These are phyloP conservation scores for Pelagia noctiluca DNA, from an alignment of 30 jellyfish, hydroid and myxozoan species.

Conservation along the genomic window DNA sequence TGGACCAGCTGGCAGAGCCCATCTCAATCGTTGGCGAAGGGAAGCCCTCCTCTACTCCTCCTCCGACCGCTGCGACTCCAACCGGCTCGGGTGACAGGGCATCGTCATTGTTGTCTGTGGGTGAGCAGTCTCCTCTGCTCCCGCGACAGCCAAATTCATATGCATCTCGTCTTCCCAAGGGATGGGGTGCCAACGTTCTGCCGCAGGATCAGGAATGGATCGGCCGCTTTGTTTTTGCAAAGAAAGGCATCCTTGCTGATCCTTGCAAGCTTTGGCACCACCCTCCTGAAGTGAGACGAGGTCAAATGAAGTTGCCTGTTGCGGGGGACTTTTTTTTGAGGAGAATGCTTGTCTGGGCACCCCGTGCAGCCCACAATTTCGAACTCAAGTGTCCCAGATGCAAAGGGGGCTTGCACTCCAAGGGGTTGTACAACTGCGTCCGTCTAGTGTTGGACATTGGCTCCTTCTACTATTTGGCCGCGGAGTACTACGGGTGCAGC, in stretches of 20 bases:
- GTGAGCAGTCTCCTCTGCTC: conserved; percentile 19
- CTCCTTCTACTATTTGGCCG: conserved; percentile 27
- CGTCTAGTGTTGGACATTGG: conserved; percentile 29
- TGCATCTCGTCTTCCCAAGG: conserved; percentile 20
- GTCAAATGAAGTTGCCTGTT: conserved; percentile 8
- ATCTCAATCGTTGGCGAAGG: too few species aligned
- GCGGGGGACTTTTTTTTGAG: conserved; percentile 36
- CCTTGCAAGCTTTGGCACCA: conserved; percentile 22
- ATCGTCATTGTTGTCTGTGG: too few species aligned
- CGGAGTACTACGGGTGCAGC: conserved; percentile 19
- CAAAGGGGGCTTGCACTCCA: conserved; percentile 21
- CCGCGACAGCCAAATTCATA: conserved; percentile 43
- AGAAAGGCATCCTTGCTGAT: not conserved
- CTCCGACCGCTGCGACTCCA: too few species aligned
- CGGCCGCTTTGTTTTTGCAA: conserved; percentile 28
- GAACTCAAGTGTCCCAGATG: conserved; percentile 36
- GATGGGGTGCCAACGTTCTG: conserved; percentile 7
- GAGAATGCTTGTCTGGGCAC: conserved; percentile 33
- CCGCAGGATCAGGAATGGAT: conserved; percentile 44
- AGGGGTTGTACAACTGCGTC: conserved; percentile 37
- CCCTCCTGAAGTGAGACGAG: conserved; percentile 23
- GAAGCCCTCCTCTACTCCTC: too few species aligned
- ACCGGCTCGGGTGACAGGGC: too few species aligned
- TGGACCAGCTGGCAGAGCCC: too few species aligned
- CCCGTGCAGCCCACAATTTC: not conserved